Evolutionary conservation across 2,113 vertebrate genomes (phyloP).

Genomic region (Leucosticte australis): DNA sequence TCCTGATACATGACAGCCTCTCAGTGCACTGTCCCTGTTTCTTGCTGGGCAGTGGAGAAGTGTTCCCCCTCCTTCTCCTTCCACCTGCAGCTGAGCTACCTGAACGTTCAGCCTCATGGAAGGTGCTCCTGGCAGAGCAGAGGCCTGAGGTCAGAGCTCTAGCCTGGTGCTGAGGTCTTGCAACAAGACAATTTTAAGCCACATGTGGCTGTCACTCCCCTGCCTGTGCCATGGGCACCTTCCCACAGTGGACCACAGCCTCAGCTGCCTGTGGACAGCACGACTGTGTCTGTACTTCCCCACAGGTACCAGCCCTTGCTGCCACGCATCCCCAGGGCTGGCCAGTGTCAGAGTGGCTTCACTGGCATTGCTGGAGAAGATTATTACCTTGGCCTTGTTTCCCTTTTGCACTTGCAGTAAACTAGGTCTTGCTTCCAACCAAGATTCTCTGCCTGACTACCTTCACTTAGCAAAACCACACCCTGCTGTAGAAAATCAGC

Average conservation of each 20-base stretch:
- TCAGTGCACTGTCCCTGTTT: not conserved
- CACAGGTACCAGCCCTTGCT: not conserved
- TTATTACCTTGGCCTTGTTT: not conserved
- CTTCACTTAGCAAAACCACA: not conserved
- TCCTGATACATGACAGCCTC: not conserved
- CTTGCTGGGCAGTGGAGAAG: not conserved
- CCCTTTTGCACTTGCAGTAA: not conserved
- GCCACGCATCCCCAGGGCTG: fast-evolving
- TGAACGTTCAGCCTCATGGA: not conserved
- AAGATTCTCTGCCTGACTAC: not conserved
- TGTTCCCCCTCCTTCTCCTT: not conserved
- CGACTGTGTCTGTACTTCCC: not conserved
- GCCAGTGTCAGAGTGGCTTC: not conserved
- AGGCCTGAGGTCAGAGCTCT: not conserved
- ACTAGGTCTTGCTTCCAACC: not conserved
- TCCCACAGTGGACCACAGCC: not conserved
- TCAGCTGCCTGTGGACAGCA: not conserved
- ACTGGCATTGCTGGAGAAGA: not conserved
- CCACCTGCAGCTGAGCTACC: not conserved
- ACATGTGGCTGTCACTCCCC: fast-evolving
- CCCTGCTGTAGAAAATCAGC: not conserved
- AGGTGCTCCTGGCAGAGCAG: not conserved
- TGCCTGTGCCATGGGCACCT: not conserved
- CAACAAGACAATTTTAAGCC: not conserved
- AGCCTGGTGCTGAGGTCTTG: not conserved